Evolutionary conservation across 2,797 vertebrate species (phyloP).

Genomic region (Acrocephalus scirpaceus): DNA sequence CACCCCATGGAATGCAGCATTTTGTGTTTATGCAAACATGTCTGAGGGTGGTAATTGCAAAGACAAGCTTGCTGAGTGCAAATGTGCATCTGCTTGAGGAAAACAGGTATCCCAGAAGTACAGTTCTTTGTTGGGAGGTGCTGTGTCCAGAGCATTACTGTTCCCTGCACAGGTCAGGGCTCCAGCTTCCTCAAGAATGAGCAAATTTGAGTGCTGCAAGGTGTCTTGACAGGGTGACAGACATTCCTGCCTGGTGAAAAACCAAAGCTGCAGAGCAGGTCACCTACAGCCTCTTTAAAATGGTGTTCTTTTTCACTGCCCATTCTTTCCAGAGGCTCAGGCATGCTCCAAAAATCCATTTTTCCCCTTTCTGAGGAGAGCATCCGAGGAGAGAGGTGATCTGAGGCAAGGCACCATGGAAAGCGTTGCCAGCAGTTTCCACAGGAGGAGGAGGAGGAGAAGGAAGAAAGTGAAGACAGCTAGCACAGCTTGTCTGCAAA

Average conservation of each 20-base stretch:
- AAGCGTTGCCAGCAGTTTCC: background rate
- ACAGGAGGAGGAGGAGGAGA: background rate
- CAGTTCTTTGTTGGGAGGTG: background rate
- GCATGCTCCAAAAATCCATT: background rate
- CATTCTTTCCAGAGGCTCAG: background rate
- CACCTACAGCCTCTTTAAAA: background rate
- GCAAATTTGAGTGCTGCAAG: background rate
- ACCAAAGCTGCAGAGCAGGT: background rate
- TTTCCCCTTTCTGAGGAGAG: background rate
- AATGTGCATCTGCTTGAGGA: background rate
- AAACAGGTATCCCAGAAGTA: background rate
- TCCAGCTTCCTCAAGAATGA: background rate
- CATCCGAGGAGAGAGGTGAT: constrained; percentile 21
- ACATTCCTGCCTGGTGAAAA: background rate
- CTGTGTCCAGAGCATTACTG: background rate
- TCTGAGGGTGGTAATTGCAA: background rate
- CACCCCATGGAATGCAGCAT: background rate
- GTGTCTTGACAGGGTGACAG: background rate
- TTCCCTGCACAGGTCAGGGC: background rate
- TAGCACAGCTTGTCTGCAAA: background rate
- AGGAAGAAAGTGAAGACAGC: background rate
- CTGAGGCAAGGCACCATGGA: background rate
- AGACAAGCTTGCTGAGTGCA: background rate
- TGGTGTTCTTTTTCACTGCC: background rate
- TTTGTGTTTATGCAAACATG: background rate